Evolutionary conservation across 2,113 vertebrate species (phyloP).

Genomic region (Lichenostomus cassidix): DNA sequence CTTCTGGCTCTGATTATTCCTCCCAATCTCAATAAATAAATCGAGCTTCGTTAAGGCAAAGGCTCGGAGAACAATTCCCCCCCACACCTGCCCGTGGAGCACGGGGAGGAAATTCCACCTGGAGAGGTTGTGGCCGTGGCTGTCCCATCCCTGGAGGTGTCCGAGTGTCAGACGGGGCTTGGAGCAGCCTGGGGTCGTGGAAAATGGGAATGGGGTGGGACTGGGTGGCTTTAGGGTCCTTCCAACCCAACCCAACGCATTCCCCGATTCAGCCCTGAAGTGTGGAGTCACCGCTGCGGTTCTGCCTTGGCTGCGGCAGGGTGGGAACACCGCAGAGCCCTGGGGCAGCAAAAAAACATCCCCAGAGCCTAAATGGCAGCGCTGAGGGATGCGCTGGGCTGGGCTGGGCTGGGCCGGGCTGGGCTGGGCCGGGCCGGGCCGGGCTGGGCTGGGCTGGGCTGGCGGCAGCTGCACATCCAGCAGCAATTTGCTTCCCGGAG

Average conservation of each 20-base stretch:
- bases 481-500: neutral
- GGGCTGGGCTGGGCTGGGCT: no score
- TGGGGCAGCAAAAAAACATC: neutral
- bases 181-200: accelerated
- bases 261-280: accelerated
- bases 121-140: neutral
- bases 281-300: neutral
- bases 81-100: neutral
- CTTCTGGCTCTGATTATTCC: neutral
- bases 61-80: neutral
- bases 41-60: neutral
- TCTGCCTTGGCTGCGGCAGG: neutral
- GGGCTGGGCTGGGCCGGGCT: neutral
- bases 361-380: neutral
- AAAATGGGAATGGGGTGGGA: neutral
- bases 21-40: neutral
- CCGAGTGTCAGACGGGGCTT: neutral
- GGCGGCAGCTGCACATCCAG: neutral
- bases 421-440: no score
- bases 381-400: neutral
- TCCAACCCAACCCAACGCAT: accelerated
- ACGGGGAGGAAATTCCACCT: neutral
- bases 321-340: neutral
- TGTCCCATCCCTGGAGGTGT: neutral
- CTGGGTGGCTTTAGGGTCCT: accelerated